phyloP scores from a whole-genome alignment of 2,113 vertebrate species.

The Colaptes auratus region DNA sequence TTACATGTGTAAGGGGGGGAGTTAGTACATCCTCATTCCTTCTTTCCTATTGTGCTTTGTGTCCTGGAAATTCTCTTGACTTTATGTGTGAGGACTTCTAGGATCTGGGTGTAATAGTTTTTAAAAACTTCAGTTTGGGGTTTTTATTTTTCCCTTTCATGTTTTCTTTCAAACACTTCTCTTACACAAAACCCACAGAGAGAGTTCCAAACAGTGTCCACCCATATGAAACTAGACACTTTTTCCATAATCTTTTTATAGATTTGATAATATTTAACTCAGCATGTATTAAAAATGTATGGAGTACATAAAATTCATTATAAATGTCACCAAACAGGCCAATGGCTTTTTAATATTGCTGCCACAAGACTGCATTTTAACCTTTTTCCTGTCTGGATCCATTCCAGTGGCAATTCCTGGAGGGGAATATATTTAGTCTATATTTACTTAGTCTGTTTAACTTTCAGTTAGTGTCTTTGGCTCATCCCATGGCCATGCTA shows the following conservation, averaged over 20 bases:
- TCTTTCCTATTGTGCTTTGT: neutral
- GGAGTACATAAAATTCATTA: conserved; percentile 54
- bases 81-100: neutral
- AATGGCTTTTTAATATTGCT: conserved; percentile 57
- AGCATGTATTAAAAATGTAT: conserved; percentile 35
- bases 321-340: conserved; percentile 44
- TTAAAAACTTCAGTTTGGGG: neutral
- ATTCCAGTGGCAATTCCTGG: conserved; percentile 63
- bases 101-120: neutral
- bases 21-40: neutral
- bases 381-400: conserved; percentile 65
- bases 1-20: neutral
- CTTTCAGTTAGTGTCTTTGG: conserved; percentile 72
- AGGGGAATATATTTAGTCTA: conserved; percentile 71
- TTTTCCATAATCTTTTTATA: conserved; percentile 67
- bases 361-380: conserved; percentile 61
- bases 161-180: conserved; percentile 49
- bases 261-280: conserved; percentile 66
- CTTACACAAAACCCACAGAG: conserved; percentile 32
- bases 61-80: neutral
- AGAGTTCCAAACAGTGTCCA: conserved; percentile 29
- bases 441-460: conserved; percentile 69
- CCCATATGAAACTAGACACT: conserved; percentile 37
- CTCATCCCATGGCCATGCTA: conserved; percentile 61
- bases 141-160: conserved; percentile 18